A percentile compares a stretch with the other conserved stretches of the same genome.
phyloP scores from a whole-genome alignment of 53 echinoderm and acorn worm genomes.

The Echinometra lucunter region DNA sequence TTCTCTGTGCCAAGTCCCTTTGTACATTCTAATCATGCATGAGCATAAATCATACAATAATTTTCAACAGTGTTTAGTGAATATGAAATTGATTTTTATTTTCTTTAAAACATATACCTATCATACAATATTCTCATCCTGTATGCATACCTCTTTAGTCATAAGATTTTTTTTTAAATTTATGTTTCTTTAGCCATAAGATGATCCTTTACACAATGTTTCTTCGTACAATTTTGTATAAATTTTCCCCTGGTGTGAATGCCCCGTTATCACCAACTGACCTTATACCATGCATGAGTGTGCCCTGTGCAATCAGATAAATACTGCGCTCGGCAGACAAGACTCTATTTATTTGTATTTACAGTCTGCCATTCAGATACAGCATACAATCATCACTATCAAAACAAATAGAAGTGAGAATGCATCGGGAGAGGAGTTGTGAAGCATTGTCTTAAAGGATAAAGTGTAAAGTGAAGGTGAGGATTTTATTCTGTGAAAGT shows the following conservation, averaged over 20 bases:
- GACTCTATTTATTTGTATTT: constrained; percentile 53
- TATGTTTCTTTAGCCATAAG: too few relatives aligned
- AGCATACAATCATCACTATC: constrained; percentile 37
- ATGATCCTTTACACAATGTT: neutral
- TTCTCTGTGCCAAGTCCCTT: too few relatives aligned
- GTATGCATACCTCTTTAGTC: too few relatives aligned
- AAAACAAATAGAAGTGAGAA: constrained; percentile 31
- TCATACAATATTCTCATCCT: too few relatives aligned
- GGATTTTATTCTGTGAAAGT: neutral
- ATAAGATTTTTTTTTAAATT: too few relatives aligned
- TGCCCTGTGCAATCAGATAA: constrained; percentile 25
- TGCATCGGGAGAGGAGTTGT: neutral
- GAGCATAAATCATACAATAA: too few relatives aligned
- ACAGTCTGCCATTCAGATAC: constrained; percentile 44
- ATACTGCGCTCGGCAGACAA: constrained; percentile 19
- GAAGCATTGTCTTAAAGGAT: neutral
- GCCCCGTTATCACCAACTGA: constrained; percentile 5
- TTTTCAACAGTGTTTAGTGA: too few relatives aligned
- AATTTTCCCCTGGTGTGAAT: neutral
- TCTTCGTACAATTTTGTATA: neutral
- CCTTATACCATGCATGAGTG: constrained; percentile 32
- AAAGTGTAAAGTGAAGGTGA: neutral
- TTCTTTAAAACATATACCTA: too few relatives aligned
- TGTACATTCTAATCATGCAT: too few relatives aligned
- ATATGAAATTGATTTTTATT: too few relatives aligned